Conservation (phyloP, 2,888 invertebrate species). For the Chrysomela aeneicollis region DNA sequence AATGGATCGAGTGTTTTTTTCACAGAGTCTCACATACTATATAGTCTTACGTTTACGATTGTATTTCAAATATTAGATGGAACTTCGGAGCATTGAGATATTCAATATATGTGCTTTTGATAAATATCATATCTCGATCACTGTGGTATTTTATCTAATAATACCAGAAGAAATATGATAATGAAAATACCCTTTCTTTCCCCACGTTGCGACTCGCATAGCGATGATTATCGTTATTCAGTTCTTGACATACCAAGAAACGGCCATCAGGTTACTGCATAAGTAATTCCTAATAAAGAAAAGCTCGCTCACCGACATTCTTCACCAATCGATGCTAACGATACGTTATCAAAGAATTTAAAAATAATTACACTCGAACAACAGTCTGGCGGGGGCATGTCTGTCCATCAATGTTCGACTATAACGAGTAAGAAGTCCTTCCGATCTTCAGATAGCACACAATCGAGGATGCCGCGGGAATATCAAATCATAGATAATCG, state of each 20-base stretch:
- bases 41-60: no score
- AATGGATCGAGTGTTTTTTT: no score
- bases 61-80: no score
- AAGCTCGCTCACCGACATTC: conserved; percentile 48
- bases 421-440: conserved; percentile 49
- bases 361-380: conserved; percentile 59
- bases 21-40: no score
- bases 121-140: background rate
- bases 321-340: conserved; percentile 53
- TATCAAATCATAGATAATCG: conserved; percentile 48
- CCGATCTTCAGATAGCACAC: conserved; percentile 41
- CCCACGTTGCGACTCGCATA: background rate
- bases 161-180: background rate
- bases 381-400: conserved; percentile 53
- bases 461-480: conserved; percentile 46
- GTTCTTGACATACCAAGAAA: conserved; percentile 41
- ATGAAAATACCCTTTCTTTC: background rate
- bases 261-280: conserved; percentile 43
- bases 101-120: no score
- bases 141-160: background rate
- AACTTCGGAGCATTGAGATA: no score
- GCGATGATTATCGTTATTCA: conserved; percentile 44
- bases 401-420: conserved; percentile 56
- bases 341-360: conserved; percentile 60
- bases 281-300: conserved; percentile 53